Evolutionary conservation across 2,888 invertebrate genomes (phyloP), one percentile per base, ranked within the genome.

Genomic region (Ctena decussata): DNA sequence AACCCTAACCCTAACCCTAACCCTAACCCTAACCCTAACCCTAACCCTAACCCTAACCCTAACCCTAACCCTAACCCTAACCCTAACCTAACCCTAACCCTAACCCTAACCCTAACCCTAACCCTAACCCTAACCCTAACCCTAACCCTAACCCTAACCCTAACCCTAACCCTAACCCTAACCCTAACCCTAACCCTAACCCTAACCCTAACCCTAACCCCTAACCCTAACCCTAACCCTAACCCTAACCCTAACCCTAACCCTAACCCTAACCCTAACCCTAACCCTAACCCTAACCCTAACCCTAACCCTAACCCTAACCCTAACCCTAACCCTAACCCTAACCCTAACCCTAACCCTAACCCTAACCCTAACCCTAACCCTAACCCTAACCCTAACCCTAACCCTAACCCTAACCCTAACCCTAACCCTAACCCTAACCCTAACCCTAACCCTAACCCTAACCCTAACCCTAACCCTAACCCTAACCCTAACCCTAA

Each of bases 1-100:
- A 86, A 88, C 85, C 84, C 80, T 80, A 84, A 77, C 80, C 80
- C 76, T 76, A 76, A 76, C 76, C 76, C 76, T 76, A 76, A 76
- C 76, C 76, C 49, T 57, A 49, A 76, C 76, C 76, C 76, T 76
- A 76, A 76, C 76, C 76, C 76, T 76, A 76, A 76, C 76, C 76
- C 76, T 76, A 76, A 76, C 76, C 76, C 76, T 76, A 76, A 76
- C 81, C 81, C 81, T 81, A 81, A 81, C 81, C 44, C 65, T 49
- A 57, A 35, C 32, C 32, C 60, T 57, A 41, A 65, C 69, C 77
- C 39, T 78, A 84, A 84, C 86, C 84, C 87, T 85, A 80, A 80
- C 84, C 80, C 72, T 77, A 82, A 65, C 76, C 78, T 53, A 30
- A 72, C 39, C 73, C 46, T 65, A 41, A 78, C 72, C 82, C 73